phyloP scores from a whole-genome alignment of 2,113 vertebrate species.

The Speoplatyrhinus poulsoni region DNA sequence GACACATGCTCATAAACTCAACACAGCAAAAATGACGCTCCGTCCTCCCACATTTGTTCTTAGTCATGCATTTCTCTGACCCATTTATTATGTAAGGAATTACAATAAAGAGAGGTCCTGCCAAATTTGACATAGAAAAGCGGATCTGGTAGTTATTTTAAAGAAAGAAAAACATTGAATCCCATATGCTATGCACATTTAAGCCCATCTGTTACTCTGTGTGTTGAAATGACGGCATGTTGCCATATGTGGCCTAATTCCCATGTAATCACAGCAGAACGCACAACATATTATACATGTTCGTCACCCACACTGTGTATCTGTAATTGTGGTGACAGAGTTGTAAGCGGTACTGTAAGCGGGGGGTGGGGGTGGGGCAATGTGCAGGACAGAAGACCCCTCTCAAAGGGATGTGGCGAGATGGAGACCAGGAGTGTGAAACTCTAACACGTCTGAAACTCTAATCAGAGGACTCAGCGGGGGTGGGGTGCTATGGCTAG shows the following conservation, averaged over 20 bases:
- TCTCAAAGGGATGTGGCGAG: constrained; percentile 48
- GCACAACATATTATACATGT: constrained; percentile 27
- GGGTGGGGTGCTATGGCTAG: constrained; percentile 59
- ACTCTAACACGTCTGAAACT: constrained; percentile 67
- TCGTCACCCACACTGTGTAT: constrained; percentile 21
- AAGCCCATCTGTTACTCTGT: constrained; percentile 53
- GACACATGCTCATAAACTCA: not conserved
- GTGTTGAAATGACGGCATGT: constrained; percentile 30
- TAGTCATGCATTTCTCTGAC: constrained; percentile 22
- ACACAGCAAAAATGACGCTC: no score
- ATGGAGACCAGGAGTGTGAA: constrained; percentile 51
- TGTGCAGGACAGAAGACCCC: constrained; percentile 24
- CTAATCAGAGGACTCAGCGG: constrained; percentile 72
- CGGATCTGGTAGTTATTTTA: not conserved
- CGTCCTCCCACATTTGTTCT: not conserved
- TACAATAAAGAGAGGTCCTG: constrained; percentile 25
- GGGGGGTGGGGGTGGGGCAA: constrained; percentile 16
- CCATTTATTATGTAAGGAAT: constrained; percentile 41
- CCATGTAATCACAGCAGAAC: constrained; percentile 39
- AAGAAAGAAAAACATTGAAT: constrained; percentile 6
- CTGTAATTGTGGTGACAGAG: not conserved
- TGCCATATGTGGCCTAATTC: constrained; percentile 51
- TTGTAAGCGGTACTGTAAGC: not conserved
- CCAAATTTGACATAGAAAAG: constrained; percentile 36
- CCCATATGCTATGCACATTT: constrained; percentile 15